These are phyloP conservation scores for Drosophila quadrilineata DNA, from an alignment of 1,140 invertebrate genomes.

Conservation along the genomic window DNA sequence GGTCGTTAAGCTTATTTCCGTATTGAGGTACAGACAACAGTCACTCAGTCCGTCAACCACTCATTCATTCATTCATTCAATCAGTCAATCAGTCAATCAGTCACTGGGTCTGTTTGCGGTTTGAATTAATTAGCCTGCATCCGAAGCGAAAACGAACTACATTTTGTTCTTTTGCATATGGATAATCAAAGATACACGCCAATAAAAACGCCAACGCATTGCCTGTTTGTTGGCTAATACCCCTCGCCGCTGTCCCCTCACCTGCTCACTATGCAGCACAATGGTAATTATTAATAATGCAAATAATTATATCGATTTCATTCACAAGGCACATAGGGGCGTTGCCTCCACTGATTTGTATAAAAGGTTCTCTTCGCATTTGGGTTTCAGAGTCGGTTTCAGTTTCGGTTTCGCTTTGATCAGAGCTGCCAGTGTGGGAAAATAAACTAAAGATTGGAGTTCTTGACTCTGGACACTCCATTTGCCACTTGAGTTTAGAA, in stretches of 20 bases:
- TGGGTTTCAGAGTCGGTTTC: too few relatives aligned
- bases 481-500: slow-evolving; percentile 63
- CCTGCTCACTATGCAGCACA: too few relatives aligned
- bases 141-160: slow-evolving; percentile 28
- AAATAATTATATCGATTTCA: slow-evolving; percentile 79
- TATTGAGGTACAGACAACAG: slow-evolving; percentile 74
- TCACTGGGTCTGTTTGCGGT: slow-evolving; percentile 57
- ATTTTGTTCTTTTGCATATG: slow-evolving; percentile 59
- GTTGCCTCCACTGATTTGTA: slow-evolving; percentile 63
- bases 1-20: slow-evolving; percentile 74
- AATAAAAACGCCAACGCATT: slow-evolving; percentile 60
- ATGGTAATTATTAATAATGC: slow-evolving; percentile 79
- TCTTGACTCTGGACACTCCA: too few relatives aligned
- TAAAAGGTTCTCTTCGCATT: slow-evolving; percentile 41
- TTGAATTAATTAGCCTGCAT: slow-evolving; percentile 70
- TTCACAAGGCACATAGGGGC: too few relatives aligned
- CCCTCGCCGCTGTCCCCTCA: too few relatives aligned
- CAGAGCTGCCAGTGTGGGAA: slow-evolving; percentile 56
- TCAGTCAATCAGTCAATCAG: too few relatives aligned
- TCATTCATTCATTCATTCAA: too few relatives aligned
- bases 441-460: slow-evolving; percentile 44
- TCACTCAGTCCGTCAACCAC: background rate
- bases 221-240: too few relatives aligned
- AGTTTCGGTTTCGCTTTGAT: slow-evolving; percentile 58
- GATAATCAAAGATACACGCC: slow-evolving; percentile 14